phyloP scores from a whole-genome alignment of 2,888 invertebrate species.

The Copidosoma aretas region DNA sequence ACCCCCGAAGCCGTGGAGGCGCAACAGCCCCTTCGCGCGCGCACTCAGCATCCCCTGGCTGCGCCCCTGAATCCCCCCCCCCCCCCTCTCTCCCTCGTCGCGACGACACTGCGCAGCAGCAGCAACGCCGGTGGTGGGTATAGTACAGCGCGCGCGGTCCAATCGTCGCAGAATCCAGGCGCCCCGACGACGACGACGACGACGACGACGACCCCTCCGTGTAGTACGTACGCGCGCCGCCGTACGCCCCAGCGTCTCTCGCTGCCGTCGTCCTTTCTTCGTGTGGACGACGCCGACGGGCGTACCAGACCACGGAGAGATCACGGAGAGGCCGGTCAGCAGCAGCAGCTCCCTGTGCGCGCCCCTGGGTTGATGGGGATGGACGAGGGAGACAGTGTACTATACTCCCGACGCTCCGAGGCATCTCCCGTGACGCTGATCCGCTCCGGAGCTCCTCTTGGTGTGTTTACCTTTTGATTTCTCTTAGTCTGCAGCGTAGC shows the following conservation, averaged over 20 bases:
- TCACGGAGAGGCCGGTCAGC: too few relatives aligned
- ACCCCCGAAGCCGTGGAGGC: background rate
- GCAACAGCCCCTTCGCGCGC: background rate
- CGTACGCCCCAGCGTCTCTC: slow-evolving; percentile 20
- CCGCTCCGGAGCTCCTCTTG: background rate
- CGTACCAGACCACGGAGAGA: background rate
- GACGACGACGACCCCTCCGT: slow-evolving; percentile 13
- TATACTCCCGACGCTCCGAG: too few relatives aligned
- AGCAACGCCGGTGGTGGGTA: slow-evolving; percentile 35
- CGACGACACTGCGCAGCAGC: background rate
- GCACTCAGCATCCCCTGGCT: background rate
- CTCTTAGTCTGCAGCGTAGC: background rate
- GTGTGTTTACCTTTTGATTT: slow-evolving; percentile 7
- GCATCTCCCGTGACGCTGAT: background rate
- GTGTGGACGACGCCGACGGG: background rate
- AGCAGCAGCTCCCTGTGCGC: too few relatives aligned
- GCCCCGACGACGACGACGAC: too few relatives aligned
- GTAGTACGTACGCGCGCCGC: slow-evolving; percentile 19
- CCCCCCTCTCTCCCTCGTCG: slow-evolving; percentile 26
- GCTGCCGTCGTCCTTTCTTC: slow-evolving; percentile 2
- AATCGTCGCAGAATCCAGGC: slow-evolving; percentile 61
- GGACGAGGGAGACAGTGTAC: too few relatives aligned
- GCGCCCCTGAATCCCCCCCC: slow-evolving; percentile 27
- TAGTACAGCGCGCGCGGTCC: slow-evolving; percentile 59
- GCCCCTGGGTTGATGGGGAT: too few relatives aligned